Base-by-base conservation (phyloP, 2,797 vertebrate genomes). In the Galagoides demidoff region DNA sequence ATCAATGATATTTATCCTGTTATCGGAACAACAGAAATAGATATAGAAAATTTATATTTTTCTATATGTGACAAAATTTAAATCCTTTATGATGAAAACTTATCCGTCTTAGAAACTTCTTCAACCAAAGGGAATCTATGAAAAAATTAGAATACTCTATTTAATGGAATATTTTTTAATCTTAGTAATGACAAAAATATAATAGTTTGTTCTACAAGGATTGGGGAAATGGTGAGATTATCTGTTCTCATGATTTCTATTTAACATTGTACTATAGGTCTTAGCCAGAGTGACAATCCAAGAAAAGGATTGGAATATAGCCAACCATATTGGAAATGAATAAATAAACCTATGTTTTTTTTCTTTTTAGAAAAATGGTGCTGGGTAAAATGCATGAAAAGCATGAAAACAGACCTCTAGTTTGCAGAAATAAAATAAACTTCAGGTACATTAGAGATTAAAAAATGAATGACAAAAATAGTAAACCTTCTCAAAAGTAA, bases 21-120 rank as follows among this genome's bases (percentile, higher is more conserved):
- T 79, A 95, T 83, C 2, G 92, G 34, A 79, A 49, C 25, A 95
- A 87, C 91, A 77, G 8, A 74, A 45, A 83, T 1, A 70, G 2
- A 49, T 12, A 57, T 10, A 76, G 31, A 57, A 94, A 84, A 78
- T 71, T 19, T 57, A 57, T 57, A 22, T 57, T 57, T 57, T 57
- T 57, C 55, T 22, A 19, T 3, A 45, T 37, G 71, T 90, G 82
- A 93, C n/a, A 78, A 64, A 71, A 84, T 52, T 20, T 74, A 90
- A 63, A 55, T 17, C 22, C 10, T 43, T 92, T 31, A 34, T 52
- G n/a, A 91, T 93, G 90, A 76, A 93, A 95, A 93, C 89, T n/a
- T 88, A 29, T 64, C 39, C 86, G 79, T 55, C 7, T 78, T 83
- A 89, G 39, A 70, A 49, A 0, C 1, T 68, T 87, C 45, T 86